A percentile compares a stretch with the other conserved stretches of the same genome.
Conservation (phyloP, 2,113 vertebrate genomes). For the Mormyrus lacerda region DNA sequence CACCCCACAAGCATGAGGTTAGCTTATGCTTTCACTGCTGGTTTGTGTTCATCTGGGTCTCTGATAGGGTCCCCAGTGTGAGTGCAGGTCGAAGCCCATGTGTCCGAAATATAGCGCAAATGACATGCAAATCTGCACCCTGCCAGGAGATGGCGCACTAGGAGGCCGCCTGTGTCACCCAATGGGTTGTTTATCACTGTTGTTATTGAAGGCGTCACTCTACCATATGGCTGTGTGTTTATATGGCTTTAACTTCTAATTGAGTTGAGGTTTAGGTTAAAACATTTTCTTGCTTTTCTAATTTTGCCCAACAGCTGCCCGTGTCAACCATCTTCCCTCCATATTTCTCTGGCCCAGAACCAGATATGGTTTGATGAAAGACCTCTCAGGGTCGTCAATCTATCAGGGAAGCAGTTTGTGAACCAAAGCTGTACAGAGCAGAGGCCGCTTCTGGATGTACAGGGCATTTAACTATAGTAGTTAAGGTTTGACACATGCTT, state of each 20-base stretch:
- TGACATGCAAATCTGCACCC: not conserved
- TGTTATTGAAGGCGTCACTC: not conserved
- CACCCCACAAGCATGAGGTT: not conserved
- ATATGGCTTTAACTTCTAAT: not conserved
- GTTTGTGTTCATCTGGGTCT: not conserved
- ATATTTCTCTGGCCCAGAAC: not conserved
- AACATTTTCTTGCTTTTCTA: not conserved
- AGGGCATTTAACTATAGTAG: not conserved
- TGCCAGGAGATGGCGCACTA: not conserved
- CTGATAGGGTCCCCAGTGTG: not conserved
- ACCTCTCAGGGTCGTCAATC: not conserved
- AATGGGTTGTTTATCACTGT: not conserved
- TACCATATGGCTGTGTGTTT: not conserved
- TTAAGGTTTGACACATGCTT: not conserved
- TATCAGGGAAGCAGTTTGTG: not conserved
- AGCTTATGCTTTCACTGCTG: not conserved
- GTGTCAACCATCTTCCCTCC: not conserved
- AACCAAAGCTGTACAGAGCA: not conserved
- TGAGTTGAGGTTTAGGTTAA: not conserved
- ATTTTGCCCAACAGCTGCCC: not conserved
- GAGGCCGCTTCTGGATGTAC: not conserved
- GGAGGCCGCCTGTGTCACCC: not conserved
- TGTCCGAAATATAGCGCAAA: not conserved
- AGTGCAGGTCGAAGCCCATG: not conserved
- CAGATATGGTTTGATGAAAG: not conserved